Conservation (phyloP, 2,797 vertebrate genomes). For the Enteromius viviparus region DNA sequence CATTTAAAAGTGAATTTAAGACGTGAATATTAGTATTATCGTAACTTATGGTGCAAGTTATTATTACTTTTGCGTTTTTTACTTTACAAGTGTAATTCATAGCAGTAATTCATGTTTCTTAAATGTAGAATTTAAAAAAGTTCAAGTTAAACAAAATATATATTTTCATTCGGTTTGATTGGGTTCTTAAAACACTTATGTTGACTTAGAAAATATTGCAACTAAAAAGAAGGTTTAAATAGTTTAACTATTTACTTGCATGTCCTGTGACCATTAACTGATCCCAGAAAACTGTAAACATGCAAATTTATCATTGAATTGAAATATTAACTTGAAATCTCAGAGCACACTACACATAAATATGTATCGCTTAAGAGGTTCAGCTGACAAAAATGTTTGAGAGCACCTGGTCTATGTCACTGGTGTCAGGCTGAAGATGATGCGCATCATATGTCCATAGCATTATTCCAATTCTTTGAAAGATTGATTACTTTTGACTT, state of each 20-base stretch:
- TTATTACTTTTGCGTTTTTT: neutral
- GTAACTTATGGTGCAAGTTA: neutral
- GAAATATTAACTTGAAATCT: neutral
- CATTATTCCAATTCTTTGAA: neutral
- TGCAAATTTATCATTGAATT: neutral
- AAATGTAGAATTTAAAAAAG: too few species aligned
- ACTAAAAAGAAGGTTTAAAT: neutral
- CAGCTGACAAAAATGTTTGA: neutral
- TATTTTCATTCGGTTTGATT: neutral
- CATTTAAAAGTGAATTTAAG: neutral
- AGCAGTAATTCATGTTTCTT: neutral
- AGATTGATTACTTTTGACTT: neutral
- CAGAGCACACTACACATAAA: neutral
- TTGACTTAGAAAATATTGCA: neutral
- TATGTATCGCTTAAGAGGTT: neutral
- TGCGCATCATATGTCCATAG: neutral
- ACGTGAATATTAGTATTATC: neutral
- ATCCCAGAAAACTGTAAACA: neutral
- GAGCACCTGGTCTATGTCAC: neutral
- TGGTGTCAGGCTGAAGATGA: neutral
- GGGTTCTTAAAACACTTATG: neutral
- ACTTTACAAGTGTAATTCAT: neutral
- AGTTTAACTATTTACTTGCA: neutral
- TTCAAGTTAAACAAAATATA: too few species aligned
- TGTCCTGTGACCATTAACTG: neutral